phyloP scores from a whole-genome alignment of 1,140 invertebrate species.

The Gonatopus flavifemur region DNA sequence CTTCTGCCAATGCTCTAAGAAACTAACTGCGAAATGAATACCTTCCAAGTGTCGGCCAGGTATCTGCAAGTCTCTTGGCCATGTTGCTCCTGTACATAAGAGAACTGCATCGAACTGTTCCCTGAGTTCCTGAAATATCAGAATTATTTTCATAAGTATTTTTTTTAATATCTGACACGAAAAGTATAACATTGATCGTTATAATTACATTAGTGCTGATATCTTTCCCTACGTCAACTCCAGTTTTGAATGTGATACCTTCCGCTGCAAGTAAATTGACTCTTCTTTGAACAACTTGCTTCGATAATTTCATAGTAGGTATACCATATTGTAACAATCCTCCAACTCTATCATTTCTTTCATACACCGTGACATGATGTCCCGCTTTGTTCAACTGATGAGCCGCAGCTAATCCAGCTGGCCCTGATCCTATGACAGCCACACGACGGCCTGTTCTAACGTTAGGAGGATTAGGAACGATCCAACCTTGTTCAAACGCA shows the following conservation, averaged over 20 bases:
- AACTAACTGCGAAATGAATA: slow-evolving; percentile 98
- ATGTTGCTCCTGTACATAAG: slow-evolving; percentile 91
- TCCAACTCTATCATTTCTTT: slow-evolving; percentile 93
- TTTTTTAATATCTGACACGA: neutral
- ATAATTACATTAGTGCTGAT: slow-evolving; percentile 72
- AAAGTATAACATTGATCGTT: slow-evolving; percentile 42
- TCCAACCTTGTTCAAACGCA: slow-evolving; percentile 97
- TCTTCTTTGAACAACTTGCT: slow-evolving; percentile 88
- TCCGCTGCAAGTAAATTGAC: slow-evolving; percentile 86
- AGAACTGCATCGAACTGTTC: slow-evolving; percentile 85
- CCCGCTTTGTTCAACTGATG: slow-evolving; percentile 93
- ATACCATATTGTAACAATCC: slow-evolving; percentile 97
- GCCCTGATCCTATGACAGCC: slow-evolving; percentile 94
- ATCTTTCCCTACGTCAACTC: slow-evolving; percentile 89
- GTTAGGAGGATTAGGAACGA: slow-evolving; percentile 74
- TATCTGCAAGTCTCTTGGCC: slow-evolving; percentile 89
- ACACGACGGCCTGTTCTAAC: slow-evolving; percentile 81
- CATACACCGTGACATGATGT: slow-evolving; percentile 91
- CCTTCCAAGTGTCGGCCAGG: slow-evolving; percentile 83
- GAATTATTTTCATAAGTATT: no score
- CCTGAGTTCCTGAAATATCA: slow-evolving; percentile 61
- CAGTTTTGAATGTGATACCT: slow-evolving; percentile 89
- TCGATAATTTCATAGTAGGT: slow-evolving; percentile 96
- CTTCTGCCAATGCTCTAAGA: slow-evolving; percentile 96
- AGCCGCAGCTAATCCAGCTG: slow-evolving; percentile 93